phyloP scores from a whole-genome alignment of 2,888 invertebrate species.

The Phyto melanocephala region DNA sequence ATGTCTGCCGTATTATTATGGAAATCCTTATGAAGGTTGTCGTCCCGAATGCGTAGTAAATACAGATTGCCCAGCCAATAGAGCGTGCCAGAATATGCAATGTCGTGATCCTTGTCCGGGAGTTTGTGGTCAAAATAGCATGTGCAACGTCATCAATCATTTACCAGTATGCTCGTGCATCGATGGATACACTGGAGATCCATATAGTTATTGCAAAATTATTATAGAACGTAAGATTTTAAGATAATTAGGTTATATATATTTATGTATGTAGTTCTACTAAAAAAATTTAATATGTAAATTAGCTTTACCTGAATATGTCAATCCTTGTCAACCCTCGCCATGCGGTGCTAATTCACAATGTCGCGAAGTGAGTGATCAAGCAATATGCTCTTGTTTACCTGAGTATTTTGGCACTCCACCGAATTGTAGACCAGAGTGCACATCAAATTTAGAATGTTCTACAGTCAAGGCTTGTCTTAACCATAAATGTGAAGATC shows the following conservation, averaged over 20 bases:
- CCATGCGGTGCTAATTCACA: conserved; percentile 88
- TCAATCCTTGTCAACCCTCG: conserved; percentile 86
- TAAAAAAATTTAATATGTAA: conserved; percentile 38
- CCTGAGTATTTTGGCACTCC: conserved; percentile 83
- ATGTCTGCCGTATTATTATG: conserved; percentile 83
- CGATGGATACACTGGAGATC: conserved; percentile 83
- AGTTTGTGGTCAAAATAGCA: conserved; percentile 87
- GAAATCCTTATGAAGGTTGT: conserved; percentile 86
- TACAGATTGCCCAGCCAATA: conserved; percentile 84
- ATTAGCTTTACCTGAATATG: conserved; percentile 70
- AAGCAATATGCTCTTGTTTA: conserved; percentile 83
- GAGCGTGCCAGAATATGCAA: conserved; percentile 85
- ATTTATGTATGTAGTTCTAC: conserved; percentile 21
- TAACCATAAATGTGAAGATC: conserved; percentile 82
- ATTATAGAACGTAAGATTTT: conserved; percentile 77
- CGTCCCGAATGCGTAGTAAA: conserved; percentile 86
- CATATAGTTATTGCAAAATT: conserved; percentile 85
- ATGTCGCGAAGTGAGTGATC: conserved; percentile 83
- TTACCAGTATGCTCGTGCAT: conserved; percentile 87
- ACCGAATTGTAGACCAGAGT: conserved; percentile 85
- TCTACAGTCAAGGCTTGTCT: conserved; percentile 81
- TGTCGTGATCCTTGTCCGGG: conserved; percentile 88
- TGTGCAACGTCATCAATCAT: conserved; percentile 88
- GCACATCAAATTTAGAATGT: conserved; percentile 83
- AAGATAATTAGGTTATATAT: conserved; percentile 5